phyloP scores from a whole-genome alignment of 2,113 vertebrate species.

The Coturnix japonica region DNA sequence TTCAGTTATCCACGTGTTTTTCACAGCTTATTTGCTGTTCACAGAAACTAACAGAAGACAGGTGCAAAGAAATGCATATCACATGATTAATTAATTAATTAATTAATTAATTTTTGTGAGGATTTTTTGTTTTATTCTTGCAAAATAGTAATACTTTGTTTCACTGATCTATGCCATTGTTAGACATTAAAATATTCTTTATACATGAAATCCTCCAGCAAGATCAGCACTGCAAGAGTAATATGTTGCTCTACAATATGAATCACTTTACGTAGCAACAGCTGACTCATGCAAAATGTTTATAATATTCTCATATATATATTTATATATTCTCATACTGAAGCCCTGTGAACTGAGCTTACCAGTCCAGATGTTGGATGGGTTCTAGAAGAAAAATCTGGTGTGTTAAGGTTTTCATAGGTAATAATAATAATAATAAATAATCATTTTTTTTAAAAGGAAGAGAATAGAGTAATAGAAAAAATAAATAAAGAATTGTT shows the following conservation, averaged over 20 bases:
- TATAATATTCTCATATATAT: too few relatives aligned
- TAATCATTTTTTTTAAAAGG: neutral
- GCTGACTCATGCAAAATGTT: neutral
- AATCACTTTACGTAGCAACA: neutral
- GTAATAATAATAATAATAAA: neutral
- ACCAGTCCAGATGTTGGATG: neutral
- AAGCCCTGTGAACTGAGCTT: neutral
- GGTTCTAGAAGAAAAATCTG: neutral
- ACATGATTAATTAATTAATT: too few relatives aligned
- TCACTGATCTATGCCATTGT: neutral
- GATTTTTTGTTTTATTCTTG: neutral
- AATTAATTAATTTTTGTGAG: too few relatives aligned
- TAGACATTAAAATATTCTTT: neutral
- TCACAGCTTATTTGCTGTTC: neutral
- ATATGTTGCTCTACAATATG: neutral
- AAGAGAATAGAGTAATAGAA: neutral
- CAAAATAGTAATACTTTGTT: neutral
- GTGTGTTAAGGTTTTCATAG: neutral
- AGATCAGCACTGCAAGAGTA: neutral
- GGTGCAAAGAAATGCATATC: rapidly evolving
- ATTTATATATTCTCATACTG: too few relatives aligned
- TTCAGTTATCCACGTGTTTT: neutral
- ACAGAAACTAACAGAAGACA: neutral
- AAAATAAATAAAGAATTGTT: neutral
- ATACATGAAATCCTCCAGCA: neutral